Base-by-base conservation (phyloP, 2,113 vertebrate genomes). In the Xerus inauris region DNA sequence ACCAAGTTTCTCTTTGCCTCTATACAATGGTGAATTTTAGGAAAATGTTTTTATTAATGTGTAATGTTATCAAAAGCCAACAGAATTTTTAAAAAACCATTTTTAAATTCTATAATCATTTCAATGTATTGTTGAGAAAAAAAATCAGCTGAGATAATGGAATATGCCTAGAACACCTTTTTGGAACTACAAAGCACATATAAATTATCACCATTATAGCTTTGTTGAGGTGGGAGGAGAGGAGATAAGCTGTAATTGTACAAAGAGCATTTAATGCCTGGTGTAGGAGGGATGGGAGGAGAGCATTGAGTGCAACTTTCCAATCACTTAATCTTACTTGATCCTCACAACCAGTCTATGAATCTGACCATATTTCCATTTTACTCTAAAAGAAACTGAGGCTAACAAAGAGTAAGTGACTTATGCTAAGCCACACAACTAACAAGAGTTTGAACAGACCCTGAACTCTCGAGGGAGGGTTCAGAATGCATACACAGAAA, bases 41-140 rank as follows among this genome's bases (percentile, higher is more conserved):
- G 57, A 69, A 24, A 51, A 83, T 32, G 26, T 89, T 85, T 83
- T 92, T 62, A 24, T 85, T 71, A 38, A 45, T 85, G 32, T 80
- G 67, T 67, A 93, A 57, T 76, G 30, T 73, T 75, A 42, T 65
- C 80, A 80, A 94, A 65, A 89, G 28, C 86, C 76, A 72, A 94
- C 59, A 67, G 38, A 40, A 42, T 57, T 79, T 89, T 76, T 76
- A 54, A 87, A 54, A 26, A 8, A 8, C 24, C n/a, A n/a, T 59
- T 59, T 59, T 59, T 11, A 79, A 54, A 35, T 73, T 64, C 89
- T 71, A 8, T 72, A 47, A 94, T 76, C 20, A 83, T 62, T 94
- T 94, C 19, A 62, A 7, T 49, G 40, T 20, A 57, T 35, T 62
- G 2, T 87, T 57, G 11, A 26, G 20, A 83, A 77, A 22, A 83